Percentiles rank a stretch among this genome's conserved stretches.
Conservation (phyloP, 2,113 vertebrate species). For the Telmatochromis sp. region DNA sequence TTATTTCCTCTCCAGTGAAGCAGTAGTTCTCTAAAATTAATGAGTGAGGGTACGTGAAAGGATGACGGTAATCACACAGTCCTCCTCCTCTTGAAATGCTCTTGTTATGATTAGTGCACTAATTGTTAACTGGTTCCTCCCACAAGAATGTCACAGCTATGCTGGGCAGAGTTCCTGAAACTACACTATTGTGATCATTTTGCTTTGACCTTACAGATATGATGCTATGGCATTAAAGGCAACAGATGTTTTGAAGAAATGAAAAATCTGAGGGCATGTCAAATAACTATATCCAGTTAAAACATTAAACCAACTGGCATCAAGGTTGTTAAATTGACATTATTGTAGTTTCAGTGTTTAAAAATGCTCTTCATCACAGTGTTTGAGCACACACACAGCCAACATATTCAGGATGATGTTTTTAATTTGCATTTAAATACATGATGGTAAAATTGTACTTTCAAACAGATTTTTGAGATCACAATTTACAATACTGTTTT, state of each 20-base stretch:
- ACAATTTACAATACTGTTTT: neutral
- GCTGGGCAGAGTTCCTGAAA: neutral
- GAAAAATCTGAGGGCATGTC: neutral
- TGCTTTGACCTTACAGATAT: neutral
- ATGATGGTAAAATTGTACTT: neutral
- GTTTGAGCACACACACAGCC: neutral
- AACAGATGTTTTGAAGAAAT: neutral
- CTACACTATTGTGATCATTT: neutral
- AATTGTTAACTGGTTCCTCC: neutral
- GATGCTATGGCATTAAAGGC: neutral
- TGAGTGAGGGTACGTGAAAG: neutral
- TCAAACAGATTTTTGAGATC: neutral
- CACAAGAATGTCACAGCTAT: neutral
- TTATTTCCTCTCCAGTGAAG: neutral
- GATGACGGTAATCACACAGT: neutral
- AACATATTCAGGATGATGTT: neutral
- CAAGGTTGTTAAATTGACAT: neutral
- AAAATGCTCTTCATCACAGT: neutral
- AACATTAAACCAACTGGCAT: neutral
- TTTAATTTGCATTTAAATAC: neutral
- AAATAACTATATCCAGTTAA: neutral
- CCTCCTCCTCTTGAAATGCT: neutral
- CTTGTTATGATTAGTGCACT: neutral
- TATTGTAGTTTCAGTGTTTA: neutral
- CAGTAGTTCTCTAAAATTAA: neutral